Evolutionary conservation across 2,888 invertebrate species (phyloP).

Genomic region (Malacosoma neustria): DNA sequence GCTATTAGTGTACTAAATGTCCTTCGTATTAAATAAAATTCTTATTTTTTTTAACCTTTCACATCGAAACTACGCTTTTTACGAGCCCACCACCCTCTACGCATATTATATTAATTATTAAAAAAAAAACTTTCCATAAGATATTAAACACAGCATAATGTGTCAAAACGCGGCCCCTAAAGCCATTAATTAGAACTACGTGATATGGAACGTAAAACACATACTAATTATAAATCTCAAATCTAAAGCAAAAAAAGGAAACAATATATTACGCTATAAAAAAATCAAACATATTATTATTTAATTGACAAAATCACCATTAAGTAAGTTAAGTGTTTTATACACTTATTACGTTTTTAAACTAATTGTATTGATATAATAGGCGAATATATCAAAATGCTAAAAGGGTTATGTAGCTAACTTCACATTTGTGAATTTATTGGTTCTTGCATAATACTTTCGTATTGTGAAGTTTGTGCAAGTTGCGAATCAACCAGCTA

Average conservation of each 20-base stretch:
- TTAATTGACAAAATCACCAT: constrained; percentile 63
- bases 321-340: constrained; percentile 39
- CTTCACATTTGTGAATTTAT: constrained; percentile 1
- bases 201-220: constrained; percentile 60
- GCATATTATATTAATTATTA: constrained; percentile 39
- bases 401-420: not conserved
- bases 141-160: constrained; percentile 53
- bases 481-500: too few species aligned
- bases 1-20: constrained; percentile 51
- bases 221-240: constrained; percentile 27
- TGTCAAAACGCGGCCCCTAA: constrained; percentile 21
- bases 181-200: constrained; percentile 27
- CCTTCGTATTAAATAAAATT: constrained; percentile 36
- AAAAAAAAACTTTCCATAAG: constrained; percentile 43
- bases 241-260: constrained; percentile 43
- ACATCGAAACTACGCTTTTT: constrained; percentile 21
- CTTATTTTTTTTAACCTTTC: constrained; percentile 34
- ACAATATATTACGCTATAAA: constrained; percentile 14
- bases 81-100: too few species aligned
- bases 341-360: too few species aligned
- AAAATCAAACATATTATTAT: not conserved
- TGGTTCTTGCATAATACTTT: constrained; percentile 7
- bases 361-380: too few species aligned
- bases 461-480: constrained; percentile 1
- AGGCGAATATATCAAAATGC: not conserved